These are phyloP conservation scores for Dendrocopos noguchii DNA, from an alignment of 2,113 vertebrate species.

Conservation along the genomic window DNA sequence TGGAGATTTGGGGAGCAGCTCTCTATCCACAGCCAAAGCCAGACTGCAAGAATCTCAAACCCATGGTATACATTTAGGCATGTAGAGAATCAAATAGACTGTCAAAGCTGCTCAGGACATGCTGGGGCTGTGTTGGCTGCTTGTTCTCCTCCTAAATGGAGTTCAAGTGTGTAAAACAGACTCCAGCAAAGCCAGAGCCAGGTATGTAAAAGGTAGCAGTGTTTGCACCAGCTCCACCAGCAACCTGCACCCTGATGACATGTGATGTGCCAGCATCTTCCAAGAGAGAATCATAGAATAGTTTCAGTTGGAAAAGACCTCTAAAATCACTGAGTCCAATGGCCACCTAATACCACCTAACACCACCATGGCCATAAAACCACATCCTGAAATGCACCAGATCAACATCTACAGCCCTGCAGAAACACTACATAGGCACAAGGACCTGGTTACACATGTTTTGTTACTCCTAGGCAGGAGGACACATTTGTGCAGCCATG, in stretches of 20 bases:
- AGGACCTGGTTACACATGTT: background rate
- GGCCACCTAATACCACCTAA: no score
- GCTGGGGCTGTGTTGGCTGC: background rate
- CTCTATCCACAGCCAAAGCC: background rate
- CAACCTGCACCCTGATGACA: background rate
- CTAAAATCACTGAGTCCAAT: no score
- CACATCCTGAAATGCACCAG: background rate
- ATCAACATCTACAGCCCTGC: background rate
- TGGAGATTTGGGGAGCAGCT: background rate
- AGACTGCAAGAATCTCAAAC: background rate
- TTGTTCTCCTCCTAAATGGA: background rate
- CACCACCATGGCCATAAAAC: no score
- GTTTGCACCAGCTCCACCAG: background rate
- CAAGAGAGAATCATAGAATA: background rate
- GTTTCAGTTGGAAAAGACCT: no score
- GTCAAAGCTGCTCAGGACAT: background rate
- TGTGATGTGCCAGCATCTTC: background rate
- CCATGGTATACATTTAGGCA: background rate
- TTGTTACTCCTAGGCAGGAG: background rate
- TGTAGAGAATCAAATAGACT: conserved; percentile 15
- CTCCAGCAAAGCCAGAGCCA: background rate
- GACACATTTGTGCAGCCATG: background rate
- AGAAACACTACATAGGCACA: background rate
- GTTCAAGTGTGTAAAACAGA: background rate
- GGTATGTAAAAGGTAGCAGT: background rate